Base-by-base conservation (phyloP, 1,140 invertebrate genomes). In the Kradibia gibbosae region DNA sequence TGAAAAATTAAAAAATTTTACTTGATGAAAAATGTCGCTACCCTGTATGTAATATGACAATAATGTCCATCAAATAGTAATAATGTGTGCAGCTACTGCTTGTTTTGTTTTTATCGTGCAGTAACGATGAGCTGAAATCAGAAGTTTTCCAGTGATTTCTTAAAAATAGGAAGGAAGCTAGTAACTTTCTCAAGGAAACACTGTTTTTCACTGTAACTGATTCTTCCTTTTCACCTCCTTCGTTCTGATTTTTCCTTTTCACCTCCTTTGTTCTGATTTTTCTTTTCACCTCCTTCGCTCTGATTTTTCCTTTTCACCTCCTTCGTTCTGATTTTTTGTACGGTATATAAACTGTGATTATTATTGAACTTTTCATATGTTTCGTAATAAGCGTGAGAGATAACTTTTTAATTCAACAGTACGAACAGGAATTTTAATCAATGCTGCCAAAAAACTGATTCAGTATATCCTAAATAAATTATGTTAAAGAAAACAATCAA, bases 41-140 rank as follows among this genome's bases (percentile, higher is more conserved):
- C 1, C 3, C 20, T 31, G 20, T 48, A n/a, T n/a, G n/a, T n/a
- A n/a, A n/a, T n/a, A n/a, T n/a, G n/a, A n/a, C n/a, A n/a, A n/a
- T n/a, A n/a, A n/a, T n/a, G n/a, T n/a, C n/a, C n/a, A n/a, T n/a
- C n/a, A n/a, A n/a, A n/a, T n/a, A 28, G 48, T 72, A 72, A 50
- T 72, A 36, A 42, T 8, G 25, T 42, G 71, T 57, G 83, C 88
- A 89, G 86, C 87, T 89, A 88, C 85, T 85, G 53, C 39, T 88
- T 88, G 86, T 82, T 91, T 90, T 88, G 90, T 90, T 91, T 89
- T 89, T 85, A 85, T 86, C 25, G 82, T 85, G 86, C 86, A 88
- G 86, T 88, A 28, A 25, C 72, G 80, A 36, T 39, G 60, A 76
- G 55, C 75, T 71, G 78, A 67, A 57, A 80, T n/a, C 28, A 20